phyloP scores from a whole-genome alignment of 2,113 vertebrate species.

The Cynoglossus semilaevis region DNA sequence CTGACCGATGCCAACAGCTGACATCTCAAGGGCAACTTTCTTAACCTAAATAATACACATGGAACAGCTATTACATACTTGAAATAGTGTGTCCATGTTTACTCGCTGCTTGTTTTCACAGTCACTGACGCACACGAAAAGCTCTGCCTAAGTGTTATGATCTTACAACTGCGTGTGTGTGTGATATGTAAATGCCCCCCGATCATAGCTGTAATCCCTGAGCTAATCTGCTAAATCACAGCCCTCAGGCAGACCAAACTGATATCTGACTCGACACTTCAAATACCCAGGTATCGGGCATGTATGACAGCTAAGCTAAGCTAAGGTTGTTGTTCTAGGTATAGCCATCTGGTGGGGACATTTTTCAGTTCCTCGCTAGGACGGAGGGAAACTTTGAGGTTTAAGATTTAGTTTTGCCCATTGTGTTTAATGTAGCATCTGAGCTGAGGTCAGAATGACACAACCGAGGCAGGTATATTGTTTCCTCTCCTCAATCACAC shows the following conservation, averaged over 20 bases:
- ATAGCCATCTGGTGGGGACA: no score
- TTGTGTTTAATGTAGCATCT: constrained; percentile 4
- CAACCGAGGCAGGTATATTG: constrained; percentile 29
- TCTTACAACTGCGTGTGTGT: constrained; percentile 5
- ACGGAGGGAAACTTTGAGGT: no score
- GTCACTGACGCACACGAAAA: constrained; percentile 26
- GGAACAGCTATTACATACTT: constrained; percentile 16
- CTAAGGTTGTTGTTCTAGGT: no score
- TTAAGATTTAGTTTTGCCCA: no score
- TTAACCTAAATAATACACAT: constrained; percentile 40
- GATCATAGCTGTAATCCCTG: constrained; percentile 47
- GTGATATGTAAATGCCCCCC: constrained; percentile 13
- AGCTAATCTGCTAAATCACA: constrained; percentile 53
- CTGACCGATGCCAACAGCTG: constrained; percentile 21
- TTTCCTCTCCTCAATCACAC: constrained; percentile 19
- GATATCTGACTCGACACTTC: constrained; percentile 31
- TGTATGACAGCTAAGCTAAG: no score
- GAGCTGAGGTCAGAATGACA: constrained; percentile 12
- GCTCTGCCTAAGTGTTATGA: constrained; percentile 19
- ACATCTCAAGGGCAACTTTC: constrained; percentile 38
- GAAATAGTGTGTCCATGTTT: no score
- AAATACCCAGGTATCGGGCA: constrained; percentile 17
- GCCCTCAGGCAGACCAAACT: constrained; percentile 38
- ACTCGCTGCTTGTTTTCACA: no score
- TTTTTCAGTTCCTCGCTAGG: no score